Base-by-base conservation (phyloP, 1,140 invertebrate species). In the Berghia stephanieae region DNA sequence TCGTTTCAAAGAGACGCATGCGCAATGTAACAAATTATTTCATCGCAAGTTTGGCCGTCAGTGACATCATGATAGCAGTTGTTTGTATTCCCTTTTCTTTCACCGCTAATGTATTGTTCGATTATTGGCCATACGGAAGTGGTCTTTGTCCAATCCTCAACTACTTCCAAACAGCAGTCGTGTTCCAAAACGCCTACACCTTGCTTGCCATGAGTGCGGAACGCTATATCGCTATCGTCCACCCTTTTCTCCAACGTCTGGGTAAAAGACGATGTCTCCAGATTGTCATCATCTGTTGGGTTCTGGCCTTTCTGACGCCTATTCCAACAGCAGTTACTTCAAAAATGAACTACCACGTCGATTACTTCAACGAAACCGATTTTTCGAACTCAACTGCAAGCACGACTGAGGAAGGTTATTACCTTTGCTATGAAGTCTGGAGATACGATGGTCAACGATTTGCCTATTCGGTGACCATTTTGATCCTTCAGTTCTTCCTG, bases 11-110 rank as follows among this genome's bases (percentile, higher is more conserved):
- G 88, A 92, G 94, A 70, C 90, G 95, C 75, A 98, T 98, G 96
- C 89, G 96, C 63, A 97, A 96, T 0, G 95, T 97, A 1, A 98
- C 96, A 73, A 98, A 98, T 89, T 97, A 96, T 85, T 98, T 98
- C 89, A 98, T 98, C 72, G 93, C 98, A 1, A 98, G 98, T 85
- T 89, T 99, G 79, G 97, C 97, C 0, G 93, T 98, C 31, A 96
- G 96, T 0, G 97, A 99, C 86, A 95, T 98, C 85, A 95, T 95
- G 81, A 98, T 98, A 87, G 95, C 94, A 21, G 91, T 98, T 0
- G 94, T 98, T 10, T 96, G 96, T 0, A 95, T 99, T 79, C 97
- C 97, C 0, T 96, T 98, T 84, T 90, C 98, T 0, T 96, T 97
- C 75, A 93, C 98, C 13, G 93, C 94, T 0, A 98, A 96, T 0